Percentiles rank a stretch among this genome's conserved stretches.
Conservation (phyloP, 2,888 invertebrate genomes). For the Drepana falcataria region DNA sequence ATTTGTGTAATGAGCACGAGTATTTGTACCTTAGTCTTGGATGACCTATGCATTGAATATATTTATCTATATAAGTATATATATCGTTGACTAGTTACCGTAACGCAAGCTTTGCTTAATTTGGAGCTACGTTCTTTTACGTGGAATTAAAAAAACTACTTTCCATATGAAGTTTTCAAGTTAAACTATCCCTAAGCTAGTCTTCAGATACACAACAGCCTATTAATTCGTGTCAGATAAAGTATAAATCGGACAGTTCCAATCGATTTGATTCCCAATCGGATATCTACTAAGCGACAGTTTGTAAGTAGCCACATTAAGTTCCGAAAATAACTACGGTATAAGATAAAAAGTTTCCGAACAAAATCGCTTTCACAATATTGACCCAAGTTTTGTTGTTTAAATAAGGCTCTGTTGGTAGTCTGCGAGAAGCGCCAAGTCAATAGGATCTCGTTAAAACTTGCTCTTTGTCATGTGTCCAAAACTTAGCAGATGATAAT, state of each 20-base stretch:
- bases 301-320: background rate
- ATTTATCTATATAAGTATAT: no score
- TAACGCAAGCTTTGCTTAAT: no score
- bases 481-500: constrained; percentile 25
- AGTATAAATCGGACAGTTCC: background rate
- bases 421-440: constrained; percentile 45
- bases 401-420: constrained; percentile 55
- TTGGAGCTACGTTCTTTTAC: no score
- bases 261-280: background rate
- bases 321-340: constrained; percentile 7
- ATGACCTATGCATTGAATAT: no score
- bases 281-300: background rate
- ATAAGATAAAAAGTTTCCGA: constrained; percentile 24
- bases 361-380: constrained; percentile 34
- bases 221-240: background rate
- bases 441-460: constrained; percentile 63
- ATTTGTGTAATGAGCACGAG: no score
- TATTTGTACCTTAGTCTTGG: no score
- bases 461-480: constrained; percentile 36
- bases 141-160: no score
- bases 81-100: no score
- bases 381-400: constrained; percentile 41
- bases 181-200: no score
- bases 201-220: background rate
- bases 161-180: no score